phyloP scores from a whole-genome alignment of 2,888 invertebrate species.

The Trichacis sp. region DNA sequence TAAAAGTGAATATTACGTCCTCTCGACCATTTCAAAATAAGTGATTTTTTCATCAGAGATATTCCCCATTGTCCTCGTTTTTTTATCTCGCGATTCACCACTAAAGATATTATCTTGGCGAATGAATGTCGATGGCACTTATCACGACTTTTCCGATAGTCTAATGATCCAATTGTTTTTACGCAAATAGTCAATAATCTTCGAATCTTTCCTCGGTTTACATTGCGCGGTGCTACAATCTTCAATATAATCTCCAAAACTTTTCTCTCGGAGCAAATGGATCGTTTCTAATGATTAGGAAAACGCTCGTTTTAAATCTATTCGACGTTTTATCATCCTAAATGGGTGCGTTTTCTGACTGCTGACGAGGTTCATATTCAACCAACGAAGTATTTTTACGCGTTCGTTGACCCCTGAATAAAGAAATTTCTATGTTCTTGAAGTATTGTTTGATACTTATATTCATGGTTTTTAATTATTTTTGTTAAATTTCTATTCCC shows the following conservation, averaged over 20 bases:
- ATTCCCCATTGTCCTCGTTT: not conserved
- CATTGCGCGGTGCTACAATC: not conserved
- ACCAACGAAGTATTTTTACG: too few relatives aligned
- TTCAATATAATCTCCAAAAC: not conserved
- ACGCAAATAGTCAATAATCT: conserved; percentile 14
- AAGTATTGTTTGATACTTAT: too few relatives aligned
- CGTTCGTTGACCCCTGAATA: too few relatives aligned
- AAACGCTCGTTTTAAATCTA: not conserved
- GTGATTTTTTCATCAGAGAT: conserved; percentile 13
- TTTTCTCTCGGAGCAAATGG: not conserved
- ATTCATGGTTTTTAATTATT: too few relatives aligned
- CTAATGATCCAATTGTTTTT: conserved; percentile 20
- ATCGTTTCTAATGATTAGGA: not conserved
- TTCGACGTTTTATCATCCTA: not conserved
- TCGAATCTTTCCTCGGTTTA: conserved; percentile 6
- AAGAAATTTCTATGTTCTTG: too few relatives aligned
- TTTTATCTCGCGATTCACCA: conserved; percentile 1
- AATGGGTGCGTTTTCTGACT: not conserved
- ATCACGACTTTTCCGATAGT: conserved; percentile 21
- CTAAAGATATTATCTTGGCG: conserved; percentile 27
- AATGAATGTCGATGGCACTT: conserved; percentile 23
- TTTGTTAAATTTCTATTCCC: too few relatives aligned
- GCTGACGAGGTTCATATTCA: not conserved
- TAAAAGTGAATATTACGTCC: conserved; percentile 11
- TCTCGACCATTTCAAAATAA: conserved; percentile 22